Base-by-base conservation (phyloP, 2,888 invertebrate genomes). In the Strigamia crassipes region DNA sequence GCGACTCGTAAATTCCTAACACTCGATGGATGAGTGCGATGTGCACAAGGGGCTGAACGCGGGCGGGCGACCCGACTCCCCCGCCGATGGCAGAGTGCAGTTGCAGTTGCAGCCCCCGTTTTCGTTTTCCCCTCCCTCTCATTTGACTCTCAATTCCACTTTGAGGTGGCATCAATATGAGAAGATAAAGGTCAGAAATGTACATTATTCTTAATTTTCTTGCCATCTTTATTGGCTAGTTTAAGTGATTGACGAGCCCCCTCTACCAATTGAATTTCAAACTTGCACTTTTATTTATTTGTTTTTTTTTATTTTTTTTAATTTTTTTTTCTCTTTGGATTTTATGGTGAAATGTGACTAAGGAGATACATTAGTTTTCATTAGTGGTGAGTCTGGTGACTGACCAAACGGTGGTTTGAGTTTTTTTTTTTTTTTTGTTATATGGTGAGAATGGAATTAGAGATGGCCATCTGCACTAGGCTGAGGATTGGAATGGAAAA, bases 151-250 rank as follows among this genome's bases (percentile, higher is more conserved):
- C 51, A 51, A 51, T 51, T n/a, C 31, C 66, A 27, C 15, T 61
- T 23, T 61, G 61, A 61, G 61, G 61, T 61, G 23, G 61, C 61
- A 18, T 61, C 66, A 66, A 66, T 66, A 27, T 66, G 61, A 27
- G 66, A 31, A 66, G 66, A 66, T 66, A 66, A 66, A 66, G 66
- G 66, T 66, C 66, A 66, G 66, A 66, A 66, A 66, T 66, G 10
- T 51, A 66, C 66, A 66, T 66, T 66, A 66, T 66, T 66, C 66
- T 66, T 66, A 66, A 66, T 66, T 66, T 66, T 66, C 66, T 27
- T 66, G 12, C 23, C 66, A 66, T 66, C 10, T 66, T 66, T 66
- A 66, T 66, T 66, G 66, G 66, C 66, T 66, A 66, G n/a, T 66
- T 66, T 66, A 27, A 23, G 27, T 66, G 66, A 66, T 66, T 27